Base-by-base conservation (phyloP, 2,888 invertebrate genomes). In the Exephanes ischioxanthus region DNA sequence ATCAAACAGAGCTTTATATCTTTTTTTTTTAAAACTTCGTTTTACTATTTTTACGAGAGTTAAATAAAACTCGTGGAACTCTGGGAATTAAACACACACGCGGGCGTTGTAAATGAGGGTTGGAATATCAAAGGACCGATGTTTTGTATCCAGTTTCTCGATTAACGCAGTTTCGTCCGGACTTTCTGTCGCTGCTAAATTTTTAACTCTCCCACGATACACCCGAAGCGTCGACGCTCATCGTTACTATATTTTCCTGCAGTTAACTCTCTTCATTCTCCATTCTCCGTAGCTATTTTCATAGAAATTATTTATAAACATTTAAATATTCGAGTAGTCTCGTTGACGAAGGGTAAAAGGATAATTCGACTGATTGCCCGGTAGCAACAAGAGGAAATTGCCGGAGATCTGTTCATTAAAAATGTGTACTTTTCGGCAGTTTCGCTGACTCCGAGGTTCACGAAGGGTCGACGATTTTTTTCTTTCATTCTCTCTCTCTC, bases 401-500 rank as follows among this genome's bases (percentile, higher is more conserved):
- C 30, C 30, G 30, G 61, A 30, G 9, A 11, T 5, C 33, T 19
- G 53, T 19, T 53, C n/a, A n/a, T 61, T 30, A 6, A 11, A 4
- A 30, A 61, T 16, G 5, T 14, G 6, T 30, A 61, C 61, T 61
- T 61, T 61, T 61, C 61, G 61, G 30, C 61, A 33, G 6, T 61
- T 45, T 45, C 16, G 61, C 61, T 61, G 33, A 61, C 5, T 61
- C 16, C 5, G 22, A 63, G 67, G 73, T 72, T 78, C 19, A 66
- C 77, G 19, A 33, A 71, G 55, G 80, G 71, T 55, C 66, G 76
- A 76, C 55, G 16, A 53, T 41, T 61, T 58, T 76, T 66, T 66
- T 26, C 11, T 58, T 51, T 19, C 22, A 76, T 73, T 19, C 63
- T 81, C 63, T 72, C 58, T 72, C 58, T 61, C 30, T 26, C 16